phyloP scores from a whole-genome alignment of 2,113 vertebrate species.

The Osmerus eperlanus region DNA sequence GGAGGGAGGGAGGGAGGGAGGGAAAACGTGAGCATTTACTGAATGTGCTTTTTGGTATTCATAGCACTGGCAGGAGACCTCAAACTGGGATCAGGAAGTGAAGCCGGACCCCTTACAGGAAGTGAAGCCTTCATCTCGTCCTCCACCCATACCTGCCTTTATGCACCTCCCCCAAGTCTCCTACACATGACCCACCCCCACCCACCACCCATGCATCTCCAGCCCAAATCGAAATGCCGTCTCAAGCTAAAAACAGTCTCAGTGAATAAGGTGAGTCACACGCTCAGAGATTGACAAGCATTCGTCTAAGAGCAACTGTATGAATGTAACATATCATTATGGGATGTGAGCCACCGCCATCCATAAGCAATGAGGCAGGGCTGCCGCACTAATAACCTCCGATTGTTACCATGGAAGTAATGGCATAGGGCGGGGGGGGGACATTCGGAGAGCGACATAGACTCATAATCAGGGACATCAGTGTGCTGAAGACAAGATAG shows the following conservation, averaged over 20 bases:
- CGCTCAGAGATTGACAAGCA: conserved; percentile 41
- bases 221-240: background rate
- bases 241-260: background rate
- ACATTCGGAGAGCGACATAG: conserved; percentile 56
- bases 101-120: no score
- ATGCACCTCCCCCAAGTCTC: no score
- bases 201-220: no score
- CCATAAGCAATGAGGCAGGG: conserved; percentile 47
- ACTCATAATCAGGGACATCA: conserved; percentile 60
- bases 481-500: conserved; percentile 48
- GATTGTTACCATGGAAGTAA: conserved; percentile 68
- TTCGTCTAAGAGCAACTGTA: conserved; percentile 43
- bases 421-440: conserved; percentile 48
- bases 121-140: no score
- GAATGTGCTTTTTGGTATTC: background rate
- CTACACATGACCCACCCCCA: no score
- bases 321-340: conserved; percentile 56
- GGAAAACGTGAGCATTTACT: no score
- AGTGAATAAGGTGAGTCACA: conserved; percentile 51
- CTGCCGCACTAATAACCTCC: conserved; percentile 56
- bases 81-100: no score
- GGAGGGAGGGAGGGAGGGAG: background rate
- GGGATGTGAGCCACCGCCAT: conserved; percentile 51
- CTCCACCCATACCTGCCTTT: background rate
- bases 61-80: background rate